phyloP scores from a whole-genome alignment of 2,113 vertebrate species.

The Cygnus buccinator region DNA sequence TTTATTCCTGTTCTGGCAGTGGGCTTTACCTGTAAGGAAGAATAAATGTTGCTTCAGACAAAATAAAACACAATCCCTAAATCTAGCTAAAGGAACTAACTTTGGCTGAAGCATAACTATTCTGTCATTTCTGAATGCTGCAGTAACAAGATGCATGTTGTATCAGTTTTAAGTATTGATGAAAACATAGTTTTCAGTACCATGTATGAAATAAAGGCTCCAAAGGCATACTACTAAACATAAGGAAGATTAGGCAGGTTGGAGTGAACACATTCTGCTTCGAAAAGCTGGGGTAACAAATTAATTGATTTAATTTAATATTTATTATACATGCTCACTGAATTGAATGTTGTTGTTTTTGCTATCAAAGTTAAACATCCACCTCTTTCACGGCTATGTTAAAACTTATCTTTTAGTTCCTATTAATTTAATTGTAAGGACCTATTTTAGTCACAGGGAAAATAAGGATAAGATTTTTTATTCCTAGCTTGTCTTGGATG shows the following conservation, averaged over 20 bases:
- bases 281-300: not conserved
- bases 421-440: slow-evolving; percentile 4
- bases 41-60: not conserved
- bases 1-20: not conserved
- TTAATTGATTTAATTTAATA: not conserved
- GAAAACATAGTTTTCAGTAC: not conserved
- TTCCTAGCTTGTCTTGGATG: not conserved
- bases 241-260: not conserved
- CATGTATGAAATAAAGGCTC: rapidly evolving
- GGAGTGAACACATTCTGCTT: not conserved
- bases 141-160: not conserved
- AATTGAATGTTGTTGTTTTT: not conserved
- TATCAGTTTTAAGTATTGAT: not conserved
- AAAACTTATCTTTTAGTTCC: slow-evolving; percentile 11
- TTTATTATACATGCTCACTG: not conserved
- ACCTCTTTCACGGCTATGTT: not conserved
- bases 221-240: not conserved
- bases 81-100: not conserved
- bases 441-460: not conserved
- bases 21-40: not conserved
- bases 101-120: not conserved
- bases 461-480: not conserved
- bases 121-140: not conserved
- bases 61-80: not conserved
- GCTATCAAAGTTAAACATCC: not conserved